A percentile compares a stretch with the other conserved stretches of the same genome.
Conservation (phyloP, 2,888 invertebrate species). For the Eupithecia centaureata region DNA sequence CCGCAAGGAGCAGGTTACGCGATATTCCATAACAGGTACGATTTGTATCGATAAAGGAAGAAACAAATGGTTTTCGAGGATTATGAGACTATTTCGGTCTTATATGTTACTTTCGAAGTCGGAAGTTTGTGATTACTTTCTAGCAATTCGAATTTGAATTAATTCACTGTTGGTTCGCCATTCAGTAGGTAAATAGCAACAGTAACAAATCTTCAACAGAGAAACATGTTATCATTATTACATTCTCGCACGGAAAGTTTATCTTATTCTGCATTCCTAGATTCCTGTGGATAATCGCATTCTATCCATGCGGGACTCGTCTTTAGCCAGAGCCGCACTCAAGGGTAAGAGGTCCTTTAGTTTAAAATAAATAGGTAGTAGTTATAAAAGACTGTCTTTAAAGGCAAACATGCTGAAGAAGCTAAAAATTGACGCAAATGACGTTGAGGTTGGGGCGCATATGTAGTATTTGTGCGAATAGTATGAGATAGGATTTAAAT, state of each 20-base stretch:
- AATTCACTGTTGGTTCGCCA: background rate
- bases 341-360: background rate
- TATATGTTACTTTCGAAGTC: conserved; percentile 14
- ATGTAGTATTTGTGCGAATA: no score
- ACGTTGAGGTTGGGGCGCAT: no score
- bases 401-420: no score
- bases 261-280: conserved; percentile 19
- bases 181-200: background rate
- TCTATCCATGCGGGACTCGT: conserved; percentile 20
- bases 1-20: conserved; percentile 46
- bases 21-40: conserved; percentile 51
- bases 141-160: background rate
- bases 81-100: conserved; percentile 40
- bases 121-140: background rate
- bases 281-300: conserved; percentile 22
- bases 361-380: no score
- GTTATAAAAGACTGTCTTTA: no score
- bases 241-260: conserved; percentile 23
- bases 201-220: conserved; percentile 10
- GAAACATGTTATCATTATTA: conserved; percentile 14
- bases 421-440: no score
- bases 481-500: no score
- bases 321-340: background rate
- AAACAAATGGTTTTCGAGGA: conserved; percentile 33
- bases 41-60: conserved; percentile 51